A percentile compares a stretch with the other conserved stretches of the same genome.
Evolutionary conservation across 1,140 invertebrate species (phyloP).

Genomic region (Drosophila insularis): DNA sequence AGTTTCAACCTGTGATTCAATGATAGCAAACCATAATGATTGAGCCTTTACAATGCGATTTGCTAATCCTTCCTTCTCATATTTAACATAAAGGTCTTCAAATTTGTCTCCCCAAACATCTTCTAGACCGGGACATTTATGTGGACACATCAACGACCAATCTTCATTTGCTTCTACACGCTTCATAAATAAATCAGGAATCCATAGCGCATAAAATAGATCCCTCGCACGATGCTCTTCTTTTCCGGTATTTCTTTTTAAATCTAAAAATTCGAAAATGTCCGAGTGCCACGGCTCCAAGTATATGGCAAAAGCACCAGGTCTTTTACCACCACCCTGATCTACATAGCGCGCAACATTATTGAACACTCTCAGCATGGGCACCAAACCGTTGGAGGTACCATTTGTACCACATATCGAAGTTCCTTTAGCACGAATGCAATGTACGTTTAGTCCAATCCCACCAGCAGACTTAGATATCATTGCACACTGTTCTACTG

Average conservation of each 20-base stretch:
- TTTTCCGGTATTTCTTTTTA: conserved; percentile 97
- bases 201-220: conserved; percentile 99
- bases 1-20: conserved; percentile 98
- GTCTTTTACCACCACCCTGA: conserved; percentile 98
- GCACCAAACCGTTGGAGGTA: conserved; percentile 97
- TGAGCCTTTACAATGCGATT: conserved; percentile 92
- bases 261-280: conserved; percentile 96
- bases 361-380: conserved; percentile 98
- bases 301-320: conserved; percentile 99
- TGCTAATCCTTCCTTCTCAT: conserved; percentile 92
- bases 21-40: conserved; percentile 96
- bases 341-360: conserved; percentile 98
- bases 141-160: conserved; percentile 99
- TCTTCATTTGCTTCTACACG: conserved; percentile 93
- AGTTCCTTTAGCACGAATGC: conserved; percentile 95
- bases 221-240: conserved; percentile 97
- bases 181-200: conserved; percentile 99
- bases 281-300: conserved; percentile 99
- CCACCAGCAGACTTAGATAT: conserved; percentile 99
- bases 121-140: conserved; percentile 94
- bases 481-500: conserved; percentile 95
- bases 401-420: conserved; percentile 98
- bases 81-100: conserved; percentile 93
- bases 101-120: conserved; percentile 98
- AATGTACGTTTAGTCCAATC: conserved; percentile 98